Evolutionary conservation across 2,888 invertebrate species (phyloP).

Genomic region (Clunio marinus): DNA sequence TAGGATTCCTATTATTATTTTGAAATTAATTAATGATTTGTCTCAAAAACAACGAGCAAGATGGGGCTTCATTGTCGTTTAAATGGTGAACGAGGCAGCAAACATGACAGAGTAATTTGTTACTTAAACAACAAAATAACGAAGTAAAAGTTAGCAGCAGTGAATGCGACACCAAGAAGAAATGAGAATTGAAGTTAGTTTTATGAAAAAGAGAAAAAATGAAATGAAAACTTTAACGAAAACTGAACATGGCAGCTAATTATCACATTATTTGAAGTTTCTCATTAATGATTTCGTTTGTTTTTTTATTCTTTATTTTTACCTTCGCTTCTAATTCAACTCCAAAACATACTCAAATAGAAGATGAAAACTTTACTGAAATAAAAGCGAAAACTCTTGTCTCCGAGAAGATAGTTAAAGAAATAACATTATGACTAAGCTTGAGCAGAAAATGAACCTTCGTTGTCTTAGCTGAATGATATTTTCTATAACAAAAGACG

Average conservation of each 20-base stretch:
- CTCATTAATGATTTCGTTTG: slow-evolving; percentile 34
- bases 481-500: neutral
- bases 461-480: slow-evolving; percentile 2
- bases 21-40: slow-evolving; percentile 36
- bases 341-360: neutral
- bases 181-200: neutral
- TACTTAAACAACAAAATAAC: neutral
- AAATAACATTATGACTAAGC: slow-evolving; percentile 13
- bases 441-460: neutral
- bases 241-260: slow-evolving; percentile 32
- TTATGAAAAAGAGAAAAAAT: neutral
- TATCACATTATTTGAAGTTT: slow-evolving; percentile 36
- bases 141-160: neutral
- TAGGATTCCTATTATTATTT: slow-evolving; percentile 29
- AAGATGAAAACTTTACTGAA: neutral
- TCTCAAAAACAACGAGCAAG: slow-evolving; percentile 12
- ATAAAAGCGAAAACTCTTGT: neutral
- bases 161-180: no score
- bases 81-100: slow-evolving; percentile 10
- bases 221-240: neutral
- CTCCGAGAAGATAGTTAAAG: neutral
- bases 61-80: neutral
- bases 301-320: slow-evolving; percentile 4
- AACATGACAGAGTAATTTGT: slow-evolving; percentile 29
- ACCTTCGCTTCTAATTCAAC: neutral